Evolutionary conservation across 2,888 invertebrate genomes (phyloP).

Genomic region (Stenoptilia bipunctidactyla): DNA sequence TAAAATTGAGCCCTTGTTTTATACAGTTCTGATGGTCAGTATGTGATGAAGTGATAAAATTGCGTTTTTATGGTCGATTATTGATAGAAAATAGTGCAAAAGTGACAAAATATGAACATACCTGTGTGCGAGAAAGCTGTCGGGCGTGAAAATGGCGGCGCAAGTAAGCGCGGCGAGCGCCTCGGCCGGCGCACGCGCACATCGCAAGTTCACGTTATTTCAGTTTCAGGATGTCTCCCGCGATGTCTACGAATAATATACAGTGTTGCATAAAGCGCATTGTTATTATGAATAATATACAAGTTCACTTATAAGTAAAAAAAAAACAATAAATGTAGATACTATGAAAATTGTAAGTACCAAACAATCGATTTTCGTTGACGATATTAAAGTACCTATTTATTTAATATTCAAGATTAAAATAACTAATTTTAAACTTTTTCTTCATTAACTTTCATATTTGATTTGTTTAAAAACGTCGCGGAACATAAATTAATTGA

Average conservation of each 20-base stretch:
- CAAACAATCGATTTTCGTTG: too few species aligned
- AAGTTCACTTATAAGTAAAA: too few species aligned
- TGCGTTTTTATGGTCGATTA: slow-evolving; percentile 10
- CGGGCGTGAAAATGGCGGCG: slow-evolving; percentile 66
- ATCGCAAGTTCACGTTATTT: slow-evolving; percentile 60
- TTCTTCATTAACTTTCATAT: too few species aligned
- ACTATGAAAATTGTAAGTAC: too few species aligned
- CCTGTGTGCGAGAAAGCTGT: slow-evolving; percentile 64
- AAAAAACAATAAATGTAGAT: too few species aligned
- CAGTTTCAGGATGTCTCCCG: slow-evolving; percentile 72
- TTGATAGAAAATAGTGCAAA: slow-evolving; percentile 19
- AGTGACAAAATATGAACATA: slow-evolving; percentile 33
- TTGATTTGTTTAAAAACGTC: too few species aligned
- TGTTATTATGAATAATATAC: too few species aligned
- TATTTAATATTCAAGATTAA: too few species aligned
- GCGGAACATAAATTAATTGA: too few species aligned
- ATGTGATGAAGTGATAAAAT: neutral
- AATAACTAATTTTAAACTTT: too few species aligned
- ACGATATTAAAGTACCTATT: too few species aligned
- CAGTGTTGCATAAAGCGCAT: neutral
- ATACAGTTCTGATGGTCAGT: slow-evolving; percentile 1
- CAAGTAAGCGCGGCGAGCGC: slow-evolving; percentile 45
- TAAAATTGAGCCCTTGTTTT: slow-evolving; percentile 1
- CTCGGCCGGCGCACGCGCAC: slow-evolving; percentile 55
- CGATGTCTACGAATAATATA: slow-evolving; percentile 39